Evolutionary conservation across 1,140 invertebrate species (phyloP).

Genomic region (Anagrus nilaparvatae): DNA sequence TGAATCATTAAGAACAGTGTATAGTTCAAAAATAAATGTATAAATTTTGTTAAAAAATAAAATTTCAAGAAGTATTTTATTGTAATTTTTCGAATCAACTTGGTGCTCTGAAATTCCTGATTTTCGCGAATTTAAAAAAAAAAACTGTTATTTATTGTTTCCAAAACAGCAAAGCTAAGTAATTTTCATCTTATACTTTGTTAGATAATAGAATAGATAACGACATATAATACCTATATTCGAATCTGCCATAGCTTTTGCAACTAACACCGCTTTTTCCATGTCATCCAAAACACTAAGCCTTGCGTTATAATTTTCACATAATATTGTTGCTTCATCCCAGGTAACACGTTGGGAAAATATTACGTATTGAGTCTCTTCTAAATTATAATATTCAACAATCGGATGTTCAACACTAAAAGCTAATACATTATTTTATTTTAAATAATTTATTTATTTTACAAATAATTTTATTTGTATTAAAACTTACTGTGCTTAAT

Average conservation of each 20-base stretch:
- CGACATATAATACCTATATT: conserved; percentile 24
- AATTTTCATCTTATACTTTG: too few species aligned
- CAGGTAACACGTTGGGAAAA: conserved; percentile 24
- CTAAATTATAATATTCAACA: conserved; percentile 21
- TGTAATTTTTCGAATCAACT: too few species aligned
- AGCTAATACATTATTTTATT: conserved; percentile 14
- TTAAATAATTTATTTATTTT: too few species aligned
- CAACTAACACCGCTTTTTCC: conserved; percentile 19
- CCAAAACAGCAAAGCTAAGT: too few species aligned
- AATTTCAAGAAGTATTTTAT: too few species aligned
- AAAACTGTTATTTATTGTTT: conserved; percentile 3
- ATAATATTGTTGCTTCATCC: conserved; percentile 23
- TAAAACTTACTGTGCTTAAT: too few species aligned
- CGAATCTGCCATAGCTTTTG: conserved; percentile 20
- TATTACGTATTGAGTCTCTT: conserved; percentile 20
- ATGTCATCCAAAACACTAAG: conserved; percentile 21
- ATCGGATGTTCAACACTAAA: conserved; percentile 18
- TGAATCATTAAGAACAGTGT: too few species aligned
- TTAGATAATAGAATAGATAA: not conserved
- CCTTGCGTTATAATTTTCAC: conserved; percentile 18
- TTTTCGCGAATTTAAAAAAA: conserved; percentile 7
- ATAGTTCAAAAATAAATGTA: too few species aligned
- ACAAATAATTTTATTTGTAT: too few species aligned
- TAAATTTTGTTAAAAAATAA: too few species aligned
- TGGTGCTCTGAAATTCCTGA: too few species aligned